These are phyloP conservation scores for Leptonema lineaticorne DNA, from an alignment of 1,140 invertebrate species.

Conservation along the genomic window DNA sequence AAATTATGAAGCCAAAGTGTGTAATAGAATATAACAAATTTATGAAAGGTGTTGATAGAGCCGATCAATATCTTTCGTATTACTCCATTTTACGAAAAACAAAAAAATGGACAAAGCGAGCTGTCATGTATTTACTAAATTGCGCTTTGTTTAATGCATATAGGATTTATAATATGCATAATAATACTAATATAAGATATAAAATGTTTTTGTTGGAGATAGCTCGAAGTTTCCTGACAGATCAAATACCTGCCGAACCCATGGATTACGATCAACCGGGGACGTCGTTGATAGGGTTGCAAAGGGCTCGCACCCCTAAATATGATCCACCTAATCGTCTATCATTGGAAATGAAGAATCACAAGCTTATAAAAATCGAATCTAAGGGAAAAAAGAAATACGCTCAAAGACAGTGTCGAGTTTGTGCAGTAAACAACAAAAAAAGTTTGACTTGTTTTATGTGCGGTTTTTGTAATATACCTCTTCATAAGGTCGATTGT, in stretches of 20 bases:
- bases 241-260: no score
- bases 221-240: not conserved
- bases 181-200: conserved; percentile 16
- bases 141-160: conserved; percentile 30
- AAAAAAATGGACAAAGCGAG: conserved; percentile 27
- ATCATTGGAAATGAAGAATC: not conserved
- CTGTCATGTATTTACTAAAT: conserved; percentile 25
- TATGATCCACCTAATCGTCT: not conserved
- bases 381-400: not conserved
- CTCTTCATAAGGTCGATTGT: conserved; percentile 3
- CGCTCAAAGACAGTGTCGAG: conserved; percentile 14
- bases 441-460: conserved; percentile 28
- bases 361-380: not conserved
- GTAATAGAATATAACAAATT: conserved; percentile 37
- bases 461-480: conserved; percentile 33
- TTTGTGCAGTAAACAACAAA: conserved; percentile 31
- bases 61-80: no score
- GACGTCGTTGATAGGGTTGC: not conserved
- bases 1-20: conserved; percentile 22
- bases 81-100: conserved; percentile 28
- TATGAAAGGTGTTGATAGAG: conserved; percentile 28
- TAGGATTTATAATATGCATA: conserved; percentile 21
- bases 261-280: no score
- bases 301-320: not conserved
- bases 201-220: not conserved